Conservation (phyloP, 1,140 invertebrate species). For the Drosophila santomea region DNA sequence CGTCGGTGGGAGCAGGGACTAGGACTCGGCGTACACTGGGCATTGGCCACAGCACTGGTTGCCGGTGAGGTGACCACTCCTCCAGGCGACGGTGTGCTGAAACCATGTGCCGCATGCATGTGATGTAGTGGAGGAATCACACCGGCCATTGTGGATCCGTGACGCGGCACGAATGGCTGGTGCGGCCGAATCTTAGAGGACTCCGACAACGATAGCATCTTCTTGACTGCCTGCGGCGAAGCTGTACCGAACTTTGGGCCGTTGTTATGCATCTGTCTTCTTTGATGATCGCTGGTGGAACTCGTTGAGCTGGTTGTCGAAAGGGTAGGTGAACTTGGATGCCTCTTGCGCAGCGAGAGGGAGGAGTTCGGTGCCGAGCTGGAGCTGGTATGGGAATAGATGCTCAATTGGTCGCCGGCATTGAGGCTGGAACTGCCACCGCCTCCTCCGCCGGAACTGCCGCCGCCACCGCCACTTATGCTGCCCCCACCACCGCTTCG, state of each 20-base stretch:
- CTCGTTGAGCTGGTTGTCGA: constrained; percentile 95
- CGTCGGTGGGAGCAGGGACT: constrained; percentile 88
- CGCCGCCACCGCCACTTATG: constrained; percentile 64
- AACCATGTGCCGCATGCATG: constrained; percentile 64
- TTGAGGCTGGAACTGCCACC: constrained; percentile 59
- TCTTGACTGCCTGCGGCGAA: constrained; percentile 97
- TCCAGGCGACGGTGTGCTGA: constrained; percentile 44
- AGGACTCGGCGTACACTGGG: constrained; percentile 72
- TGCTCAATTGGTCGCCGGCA: constrained; percentile 77
- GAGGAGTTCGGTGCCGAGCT: constrained; percentile 61
- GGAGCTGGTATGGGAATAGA: constrained; percentile 65
- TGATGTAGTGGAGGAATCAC: constrained; percentile 71
- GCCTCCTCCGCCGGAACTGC: constrained; percentile 73
- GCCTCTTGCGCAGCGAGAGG: constrained; percentile 88
- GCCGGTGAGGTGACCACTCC: constrained; percentile 29
- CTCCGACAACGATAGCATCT: constrained; percentile 95
- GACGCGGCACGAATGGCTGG: constrained; percentile 87
- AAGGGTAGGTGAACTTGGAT: constrained; percentile 88
- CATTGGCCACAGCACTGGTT: constrained; percentile 35
- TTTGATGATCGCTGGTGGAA: constrained; percentile 94
- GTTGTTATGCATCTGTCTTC: constrained; percentile 91
- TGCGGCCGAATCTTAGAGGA: constrained; percentile 94
- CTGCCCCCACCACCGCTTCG: constrained; percentile 82
- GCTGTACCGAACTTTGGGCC: constrained; percentile 93
- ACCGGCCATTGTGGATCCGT: constrained; percentile 49